phyloP scores from a whole-genome alignment of 2,888 invertebrate genomes.

The Pseudococcus jackbeardsleyi region DNA sequence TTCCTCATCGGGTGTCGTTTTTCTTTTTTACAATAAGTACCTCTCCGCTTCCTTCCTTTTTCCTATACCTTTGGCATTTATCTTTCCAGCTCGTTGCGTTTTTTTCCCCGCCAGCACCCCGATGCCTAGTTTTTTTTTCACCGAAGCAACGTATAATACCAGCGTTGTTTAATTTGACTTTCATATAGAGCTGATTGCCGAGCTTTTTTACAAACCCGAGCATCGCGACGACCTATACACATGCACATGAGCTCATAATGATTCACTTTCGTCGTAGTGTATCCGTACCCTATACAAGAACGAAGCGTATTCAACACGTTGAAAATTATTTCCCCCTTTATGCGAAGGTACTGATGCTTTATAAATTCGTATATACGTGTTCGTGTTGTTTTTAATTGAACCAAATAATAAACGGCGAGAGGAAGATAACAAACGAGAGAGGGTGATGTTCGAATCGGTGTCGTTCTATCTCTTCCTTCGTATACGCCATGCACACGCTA shows the following conservation, averaged over 20 bases:
- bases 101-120: neutral
- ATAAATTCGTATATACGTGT: neutral
- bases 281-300: neutral
- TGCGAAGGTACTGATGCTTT: neutral
- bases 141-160: neutral
- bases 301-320: slow-evolving; percentile 13
- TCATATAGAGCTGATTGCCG: slow-evolving; percentile 13
- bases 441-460: slow-evolving; percentile 19
- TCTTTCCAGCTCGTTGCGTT: slow-evolving; percentile 36
- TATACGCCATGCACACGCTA: neutral
- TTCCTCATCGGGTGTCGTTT: slow-evolving; percentile 36
- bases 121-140: neutral
- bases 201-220: neutral
- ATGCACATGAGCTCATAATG: neutral
- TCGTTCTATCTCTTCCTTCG: neutral
- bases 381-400: slow-evolving; percentile 27
- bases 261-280: neutral
- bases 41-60: slow-evolving; percentile 20
- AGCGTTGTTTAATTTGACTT: slow-evolving; percentile 31
- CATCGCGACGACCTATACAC: neutral
- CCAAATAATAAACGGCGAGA: slow-evolving; percentile 7
- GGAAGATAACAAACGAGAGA: neutral
- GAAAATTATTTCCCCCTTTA: neutral
- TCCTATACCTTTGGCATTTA: neutral
- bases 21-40: slow-evolving; percentile 21